Conservation (phyloP, 1,140 invertebrate genomes). For the Halotydeus destructor region DNA sequence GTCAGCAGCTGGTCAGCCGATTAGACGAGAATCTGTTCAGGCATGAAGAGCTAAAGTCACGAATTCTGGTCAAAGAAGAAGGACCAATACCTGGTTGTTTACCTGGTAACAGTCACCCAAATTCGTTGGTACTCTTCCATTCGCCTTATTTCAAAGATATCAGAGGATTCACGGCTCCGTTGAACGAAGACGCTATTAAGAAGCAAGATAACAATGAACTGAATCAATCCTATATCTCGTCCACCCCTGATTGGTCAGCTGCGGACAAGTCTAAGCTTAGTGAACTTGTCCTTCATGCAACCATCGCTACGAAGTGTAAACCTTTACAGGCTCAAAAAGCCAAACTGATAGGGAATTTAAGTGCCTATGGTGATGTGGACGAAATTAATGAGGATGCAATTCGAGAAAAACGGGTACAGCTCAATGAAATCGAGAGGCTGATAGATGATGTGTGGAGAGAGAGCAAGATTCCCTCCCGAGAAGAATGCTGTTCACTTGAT, state of each 20-base stretch:
- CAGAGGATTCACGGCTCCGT: slow-evolving; percentile 4
- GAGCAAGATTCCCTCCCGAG: background rate
- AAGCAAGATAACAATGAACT: background rate
- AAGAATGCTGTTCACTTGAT: slow-evolving; percentile 8
- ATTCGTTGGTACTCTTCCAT: slow-evolving; percentile 8
- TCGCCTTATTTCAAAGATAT: slow-evolving; percentile 12
- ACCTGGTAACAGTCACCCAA: slow-evolving; percentile 4
- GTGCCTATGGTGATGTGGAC: background rate
- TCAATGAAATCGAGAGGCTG: too few relatives aligned
- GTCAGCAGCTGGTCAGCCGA: too few relatives aligned
- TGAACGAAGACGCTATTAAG: background rate
- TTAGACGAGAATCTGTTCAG: too few relatives aligned
- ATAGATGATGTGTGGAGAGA: too few relatives aligned
- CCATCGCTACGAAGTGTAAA: background rate
- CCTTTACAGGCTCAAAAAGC: background rate
- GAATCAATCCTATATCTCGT: background rate
- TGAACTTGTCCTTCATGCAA: background rate
- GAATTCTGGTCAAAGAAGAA: too few relatives aligned
- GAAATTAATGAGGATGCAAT: too few relatives aligned
- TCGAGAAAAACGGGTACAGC: too few relatives aligned
- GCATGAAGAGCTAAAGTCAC: too few relatives aligned
- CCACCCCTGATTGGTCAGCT: slow-evolving; percentile 5
- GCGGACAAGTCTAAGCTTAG: background rate
- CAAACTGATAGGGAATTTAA: background rate
- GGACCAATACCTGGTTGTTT: too few relatives aligned